Conservation (phyloP, 2,797 vertebrate species). For the Podarcis siculus region DNA sequence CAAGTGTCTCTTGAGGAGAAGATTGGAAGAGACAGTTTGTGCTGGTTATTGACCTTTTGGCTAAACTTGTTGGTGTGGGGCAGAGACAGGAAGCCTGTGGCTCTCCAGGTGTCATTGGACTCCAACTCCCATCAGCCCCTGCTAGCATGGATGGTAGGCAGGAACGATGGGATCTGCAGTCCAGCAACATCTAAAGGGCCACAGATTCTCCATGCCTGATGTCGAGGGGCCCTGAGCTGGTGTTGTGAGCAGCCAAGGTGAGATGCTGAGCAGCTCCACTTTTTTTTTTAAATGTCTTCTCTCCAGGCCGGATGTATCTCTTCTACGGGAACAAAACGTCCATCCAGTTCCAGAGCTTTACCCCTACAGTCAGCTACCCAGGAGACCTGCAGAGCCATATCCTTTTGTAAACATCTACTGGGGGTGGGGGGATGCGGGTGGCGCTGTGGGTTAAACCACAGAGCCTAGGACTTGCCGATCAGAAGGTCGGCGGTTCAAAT, state of each 20-base stretch:
- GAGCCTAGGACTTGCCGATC: no score
- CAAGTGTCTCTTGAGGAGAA: neutral
- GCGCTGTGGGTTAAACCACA: no score
- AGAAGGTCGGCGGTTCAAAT: no score
- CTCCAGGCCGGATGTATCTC: constrained; percentile 91
- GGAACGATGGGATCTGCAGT: no score
- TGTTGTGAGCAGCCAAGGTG: neutral
- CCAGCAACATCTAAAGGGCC: no score
- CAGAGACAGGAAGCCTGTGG: no score
- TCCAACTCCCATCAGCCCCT: no score
- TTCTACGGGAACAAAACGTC: constrained; percentile 96
- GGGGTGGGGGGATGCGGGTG: no score
- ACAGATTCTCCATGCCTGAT: neutral
- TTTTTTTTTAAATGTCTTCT: neutral
- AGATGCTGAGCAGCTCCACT: neutral
- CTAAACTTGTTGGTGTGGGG: no score
- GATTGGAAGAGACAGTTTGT: neutral
- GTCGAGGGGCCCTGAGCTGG: neutral
- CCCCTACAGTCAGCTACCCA: constrained; percentile 85
- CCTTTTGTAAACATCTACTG: constrained; percentile 60
- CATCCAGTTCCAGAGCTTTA: constrained; percentile 91
- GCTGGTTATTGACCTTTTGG: neutral
- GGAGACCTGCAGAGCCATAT: constrained; percentile 93
- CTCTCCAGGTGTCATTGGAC: no score
- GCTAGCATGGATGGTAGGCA: no score